These are phyloP conservation scores for Linnaemya tessellans DNA, from an alignment of 2,888 invertebrate species.

Conservation along the genomic window DNA sequence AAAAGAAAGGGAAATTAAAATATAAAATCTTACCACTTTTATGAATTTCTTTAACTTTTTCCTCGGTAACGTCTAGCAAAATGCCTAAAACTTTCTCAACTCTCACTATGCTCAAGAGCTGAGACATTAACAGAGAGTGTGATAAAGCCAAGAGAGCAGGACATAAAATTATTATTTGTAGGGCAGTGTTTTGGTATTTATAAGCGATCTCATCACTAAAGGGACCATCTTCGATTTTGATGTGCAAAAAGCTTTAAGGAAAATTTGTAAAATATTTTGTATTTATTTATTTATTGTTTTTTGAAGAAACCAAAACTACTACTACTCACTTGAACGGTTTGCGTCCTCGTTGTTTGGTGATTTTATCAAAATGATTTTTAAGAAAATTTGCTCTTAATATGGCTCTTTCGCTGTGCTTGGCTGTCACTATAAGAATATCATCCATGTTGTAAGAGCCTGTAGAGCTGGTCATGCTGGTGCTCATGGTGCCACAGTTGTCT, in stretches of 20 bases:
- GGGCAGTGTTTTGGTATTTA: constrained; percentile 86
- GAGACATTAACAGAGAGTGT: constrained; percentile 81
- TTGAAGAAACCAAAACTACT: neutral
- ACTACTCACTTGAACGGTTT: constrained; percentile 90
- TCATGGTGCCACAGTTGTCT: constrained; percentile 82
- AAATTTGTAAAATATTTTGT: neutral
- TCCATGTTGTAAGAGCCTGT: constrained; percentile 86
- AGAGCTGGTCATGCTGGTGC: constrained; percentile 77
- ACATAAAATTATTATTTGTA: constrained; percentile 92
- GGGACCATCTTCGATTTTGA: constrained; percentile 88
- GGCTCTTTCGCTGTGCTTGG: constrained; percentile 90
- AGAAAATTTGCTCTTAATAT: constrained; percentile 92
- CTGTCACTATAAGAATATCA: constrained; percentile 92
- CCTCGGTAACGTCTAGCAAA: constrained; percentile 91
- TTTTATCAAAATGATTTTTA: constrained; percentile 92
- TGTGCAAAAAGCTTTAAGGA: constrained; percentile 87
- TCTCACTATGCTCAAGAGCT: constrained; percentile 81
- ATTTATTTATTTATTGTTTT: neutral
- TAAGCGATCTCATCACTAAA: constrained; percentile 84
- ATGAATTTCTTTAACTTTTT: constrained; percentile 88
- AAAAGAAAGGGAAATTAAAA: neutral
- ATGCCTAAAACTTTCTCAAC: constrained; percentile 91
- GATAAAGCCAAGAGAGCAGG: constrained; percentile 87
- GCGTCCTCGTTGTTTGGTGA: constrained; percentile 91
- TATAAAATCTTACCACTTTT: constrained; percentile 85